Evolutionary conservation across 1,140 invertebrate genomes (phyloP), one percentile per base, ranked within the genome.

Genomic region (Diabrotica undecimpunctata): DNA sequence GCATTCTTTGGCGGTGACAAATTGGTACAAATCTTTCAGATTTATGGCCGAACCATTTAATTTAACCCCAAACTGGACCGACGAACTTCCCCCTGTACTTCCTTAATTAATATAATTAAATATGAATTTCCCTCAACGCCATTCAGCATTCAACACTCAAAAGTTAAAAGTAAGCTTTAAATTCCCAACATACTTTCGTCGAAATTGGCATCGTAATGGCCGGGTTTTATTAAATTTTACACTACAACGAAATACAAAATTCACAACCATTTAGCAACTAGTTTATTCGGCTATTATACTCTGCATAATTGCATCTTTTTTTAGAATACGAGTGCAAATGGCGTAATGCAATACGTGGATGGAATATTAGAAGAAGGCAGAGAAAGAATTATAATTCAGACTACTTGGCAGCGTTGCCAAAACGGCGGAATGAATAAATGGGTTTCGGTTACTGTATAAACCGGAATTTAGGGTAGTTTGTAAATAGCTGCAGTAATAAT

Each of bases 241-340:
- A n/a, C 38, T 53, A 7, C n/a, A 61, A 60, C n/a, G 62, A 62
- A 66, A 66, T 53, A 63, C 36, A 46, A 41, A 59, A 60, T 57
- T 66, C 62, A 58, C 38, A 54, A 52, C 46, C 13, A 7, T 13
- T 35, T 51, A n/a, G 25, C 14, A 36, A 54, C 46, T 52, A 60
- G 61, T 66, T 66, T 66, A 66, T 66, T 62, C 35, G 14, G 60
- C 46, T 50, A 62, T 66, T 66, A 66, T 53, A 37, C 46, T 25
- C 9, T 38, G 14, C 53, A 66, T 62, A 66, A 62, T 52, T 66
- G 61, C 61, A 62, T 62, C 61, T 53, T 55, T 62, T 62, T 25
- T 66, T 50, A 62, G 62, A 62, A 62, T 59, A 41, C 59, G 58
- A 58, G 65, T 66, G 61, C 37, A 57, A 58, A 66, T 62, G 55